Percentiles rank a stretch among this genome's conserved stretches.
Evolutionary conservation across 2,113 vertebrate genomes (phyloP).

Genomic region (Vidua macroura): DNA sequence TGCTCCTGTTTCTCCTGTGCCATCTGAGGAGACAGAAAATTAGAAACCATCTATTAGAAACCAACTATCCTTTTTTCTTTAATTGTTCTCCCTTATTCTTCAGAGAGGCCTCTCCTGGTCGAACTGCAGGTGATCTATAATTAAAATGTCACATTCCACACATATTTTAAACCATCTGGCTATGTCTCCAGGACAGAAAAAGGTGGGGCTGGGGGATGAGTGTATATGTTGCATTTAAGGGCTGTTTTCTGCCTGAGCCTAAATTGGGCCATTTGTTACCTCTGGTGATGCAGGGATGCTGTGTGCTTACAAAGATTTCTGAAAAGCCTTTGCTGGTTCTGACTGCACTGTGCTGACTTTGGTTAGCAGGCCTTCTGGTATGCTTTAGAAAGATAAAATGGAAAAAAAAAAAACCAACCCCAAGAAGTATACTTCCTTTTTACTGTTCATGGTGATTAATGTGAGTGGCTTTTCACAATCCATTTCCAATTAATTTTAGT

Average conservation of each 20-base stretch:
- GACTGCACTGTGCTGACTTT: not conserved
- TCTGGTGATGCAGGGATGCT: not conserved
- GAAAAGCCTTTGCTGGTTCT: not conserved
- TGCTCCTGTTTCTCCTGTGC: not conserved
- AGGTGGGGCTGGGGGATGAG: not conserved
- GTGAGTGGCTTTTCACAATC: constrained; percentile 23
- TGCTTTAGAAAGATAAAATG: constrained; percentile 17
- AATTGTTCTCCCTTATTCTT: not conserved
- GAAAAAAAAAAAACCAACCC: not conserved
- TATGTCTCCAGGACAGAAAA: not conserved
- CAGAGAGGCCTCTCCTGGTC: not conserved
- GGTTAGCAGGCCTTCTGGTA: not conserved
- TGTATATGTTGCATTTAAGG: rapidly evolving
- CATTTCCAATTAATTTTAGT: constrained; percentile 45
- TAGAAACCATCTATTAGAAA: not conserved
- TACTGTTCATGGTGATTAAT: constrained; percentile 4
- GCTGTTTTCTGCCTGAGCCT: not conserved
- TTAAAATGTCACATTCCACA: not conserved
- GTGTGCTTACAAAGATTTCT: not conserved
- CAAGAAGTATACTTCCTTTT: not conserved
- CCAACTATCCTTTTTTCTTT: not conserved
- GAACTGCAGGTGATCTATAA: not conserved
- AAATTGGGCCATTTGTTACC: not conserved
- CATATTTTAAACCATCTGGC: not conserved
- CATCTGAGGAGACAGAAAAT: not conserved